Percentiles rank a stretch among this genome's conserved stretches.
Evolutionary conservation across 2,797 vertebrate species (phyloP).

Genomic region (Myotis planiceps): DNA sequence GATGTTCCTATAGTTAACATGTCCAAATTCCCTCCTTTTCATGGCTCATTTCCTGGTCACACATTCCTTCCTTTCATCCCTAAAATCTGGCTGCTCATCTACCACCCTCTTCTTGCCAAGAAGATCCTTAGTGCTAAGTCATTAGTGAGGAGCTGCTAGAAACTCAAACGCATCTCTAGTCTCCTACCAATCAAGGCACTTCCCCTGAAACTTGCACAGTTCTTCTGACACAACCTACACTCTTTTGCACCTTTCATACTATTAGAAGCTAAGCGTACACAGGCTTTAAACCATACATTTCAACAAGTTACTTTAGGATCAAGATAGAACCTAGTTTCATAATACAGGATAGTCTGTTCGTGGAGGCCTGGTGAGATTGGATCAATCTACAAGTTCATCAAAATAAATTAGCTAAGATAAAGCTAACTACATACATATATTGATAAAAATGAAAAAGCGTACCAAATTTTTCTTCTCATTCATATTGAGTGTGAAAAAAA

Average conservation of each 20-base stretch:
- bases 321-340: neutral
- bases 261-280: neutral
- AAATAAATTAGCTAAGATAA: neutral
- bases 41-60: neutral
- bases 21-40: neutral
- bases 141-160: neutral
- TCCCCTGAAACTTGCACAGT: neutral
- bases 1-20: neutral
- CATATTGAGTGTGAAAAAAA: neutral
- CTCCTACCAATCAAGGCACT: neutral
- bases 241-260: neutral
- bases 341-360: neutral
- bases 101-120: neutral
- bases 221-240: neutral
- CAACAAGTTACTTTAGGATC: conserved; percentile 10
- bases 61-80: neutral
- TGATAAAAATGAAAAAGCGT: neutral
- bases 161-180: neutral
- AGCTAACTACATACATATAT: neutral
- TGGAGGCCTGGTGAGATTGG: neutral
- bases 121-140: neutral
- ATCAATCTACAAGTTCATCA: neutral
- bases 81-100: neutral
- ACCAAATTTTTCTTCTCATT: neutral
- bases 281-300: neutral